These are phyloP conservation scores for Diplodus sargus DNA, from an alignment of 2,797 vertebrate genomes.

Conservation along the genomic window DNA sequence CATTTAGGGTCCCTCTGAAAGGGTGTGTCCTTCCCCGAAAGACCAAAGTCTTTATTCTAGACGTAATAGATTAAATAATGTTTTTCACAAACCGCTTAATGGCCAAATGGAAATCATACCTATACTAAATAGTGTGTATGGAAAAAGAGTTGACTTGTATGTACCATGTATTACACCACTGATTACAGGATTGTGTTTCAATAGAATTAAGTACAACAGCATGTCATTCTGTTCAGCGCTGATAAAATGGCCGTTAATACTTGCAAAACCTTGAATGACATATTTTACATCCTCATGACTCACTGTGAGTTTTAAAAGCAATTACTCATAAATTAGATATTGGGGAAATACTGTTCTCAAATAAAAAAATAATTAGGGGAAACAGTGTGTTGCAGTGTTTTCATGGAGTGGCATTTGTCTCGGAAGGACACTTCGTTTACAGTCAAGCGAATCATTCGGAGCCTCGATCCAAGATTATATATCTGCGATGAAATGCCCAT, in stretches of 20 bases:
- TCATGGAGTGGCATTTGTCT: slow-evolving; percentile 48
- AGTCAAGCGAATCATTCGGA: slow-evolving; percentile 67
- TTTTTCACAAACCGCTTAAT: neutral
- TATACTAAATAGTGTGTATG: neutral
- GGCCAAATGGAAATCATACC: neutral
- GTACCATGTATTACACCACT: neutral
- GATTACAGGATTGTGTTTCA: slow-evolving; percentile 22
- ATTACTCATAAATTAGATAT: slow-evolving; percentile 57
- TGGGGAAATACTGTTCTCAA: slow-evolving; percentile 51
- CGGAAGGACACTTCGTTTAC: slow-evolving; percentile 65
- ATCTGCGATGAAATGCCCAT: slow-evolving; percentile 74
- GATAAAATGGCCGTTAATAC: slow-evolving; percentile 41
- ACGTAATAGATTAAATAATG: neutral
- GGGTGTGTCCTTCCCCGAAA: slow-evolving; percentile 1
- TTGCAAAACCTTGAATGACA: slow-evolving; percentile 46
- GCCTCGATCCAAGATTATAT: slow-evolving; percentile 70
- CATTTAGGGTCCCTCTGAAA: neutral
- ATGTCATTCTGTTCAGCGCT: slow-evolving; percentile 14
- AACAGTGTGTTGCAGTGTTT: slow-evolving; percentile 53
- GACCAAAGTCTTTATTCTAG: neutral
- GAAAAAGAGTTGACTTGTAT: neutral
- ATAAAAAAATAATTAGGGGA: slow-evolving; percentile 63
- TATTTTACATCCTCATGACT: slow-evolving; percentile 58
- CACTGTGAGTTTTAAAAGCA: slow-evolving; percentile 52
- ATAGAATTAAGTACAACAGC: slow-evolving; percentile 10